Percentiles rank a stretch among this genome's conserved stretches.
Conservation (phyloP, 2,888 invertebrate genomes). For the Saturnia pavonia region DNA sequence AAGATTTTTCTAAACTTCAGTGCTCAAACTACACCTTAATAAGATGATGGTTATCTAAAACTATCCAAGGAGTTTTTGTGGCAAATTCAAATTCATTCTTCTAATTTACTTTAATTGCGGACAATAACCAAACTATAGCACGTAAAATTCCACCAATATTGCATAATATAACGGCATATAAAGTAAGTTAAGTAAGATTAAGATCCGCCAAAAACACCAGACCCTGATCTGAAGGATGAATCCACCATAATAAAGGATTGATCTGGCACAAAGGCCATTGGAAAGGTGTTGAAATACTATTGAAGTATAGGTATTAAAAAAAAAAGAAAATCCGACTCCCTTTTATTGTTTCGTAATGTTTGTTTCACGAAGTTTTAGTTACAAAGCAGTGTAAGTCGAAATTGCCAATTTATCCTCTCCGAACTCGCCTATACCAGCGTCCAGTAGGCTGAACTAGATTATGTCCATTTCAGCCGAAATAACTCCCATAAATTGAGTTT, state of each 20-base stretch:
- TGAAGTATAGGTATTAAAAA: not conserved
- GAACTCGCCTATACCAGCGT: conserved; percentile 38
- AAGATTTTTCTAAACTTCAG: too few relatives aligned
- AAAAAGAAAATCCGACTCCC: not conserved
- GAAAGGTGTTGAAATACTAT: not conserved
- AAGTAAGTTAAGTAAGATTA: too few relatives aligned
- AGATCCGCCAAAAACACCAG: too few relatives aligned
- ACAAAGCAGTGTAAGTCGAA: conserved; percentile 51
- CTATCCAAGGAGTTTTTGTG: too few relatives aligned
- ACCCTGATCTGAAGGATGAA: not conserved
- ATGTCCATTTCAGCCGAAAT: conserved; percentile 59
- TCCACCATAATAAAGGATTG: not conserved
- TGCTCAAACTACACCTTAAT: too few relatives aligned
- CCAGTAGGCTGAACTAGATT: conserved; percentile 52
- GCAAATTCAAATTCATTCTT: too few relatives aligned
- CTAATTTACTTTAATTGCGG: too few relatives aligned
- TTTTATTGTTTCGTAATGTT: not conserved
- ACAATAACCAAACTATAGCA: too few relatives aligned
- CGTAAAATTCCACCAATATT: too few relatives aligned
- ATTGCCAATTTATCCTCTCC: conserved; percentile 68
- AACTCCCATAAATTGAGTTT: conserved; percentile 68
- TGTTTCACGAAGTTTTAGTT: not conserved
- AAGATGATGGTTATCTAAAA: too few relatives aligned
- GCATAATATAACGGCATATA: too few relatives aligned
- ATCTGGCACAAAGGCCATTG: not conserved